phyloP scores from a whole-genome alignment of 1,140 invertebrate genomes.

The Drosophila busckii region DNA sequence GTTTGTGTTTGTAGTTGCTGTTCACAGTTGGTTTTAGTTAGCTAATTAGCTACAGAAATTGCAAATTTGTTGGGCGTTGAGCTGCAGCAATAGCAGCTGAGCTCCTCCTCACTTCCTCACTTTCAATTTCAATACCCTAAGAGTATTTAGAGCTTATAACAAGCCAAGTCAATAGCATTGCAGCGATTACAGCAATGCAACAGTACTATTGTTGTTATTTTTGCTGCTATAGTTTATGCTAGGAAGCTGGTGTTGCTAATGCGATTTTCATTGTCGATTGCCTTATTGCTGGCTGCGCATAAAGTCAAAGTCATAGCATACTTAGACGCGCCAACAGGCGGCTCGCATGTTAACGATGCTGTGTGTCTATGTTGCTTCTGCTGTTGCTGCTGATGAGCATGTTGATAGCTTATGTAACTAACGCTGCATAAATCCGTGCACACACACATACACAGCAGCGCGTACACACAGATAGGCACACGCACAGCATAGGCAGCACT shows the following conservation, averaged over 20 bases:
- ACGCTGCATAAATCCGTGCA: constrained; percentile 71
- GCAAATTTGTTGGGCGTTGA: constrained; percentile 3
- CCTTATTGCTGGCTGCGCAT: constrained; percentile 25
- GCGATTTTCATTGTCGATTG: constrained; percentile 49
- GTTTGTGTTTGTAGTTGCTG: constrained; percentile 16
- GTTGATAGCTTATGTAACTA: constrained; percentile 74
- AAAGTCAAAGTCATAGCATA: constrained; percentile 23
- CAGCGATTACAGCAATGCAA: too few species aligned
- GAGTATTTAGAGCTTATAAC: too few species aligned
- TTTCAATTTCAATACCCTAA: too few species aligned
- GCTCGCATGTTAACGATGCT: constrained; percentile 30
- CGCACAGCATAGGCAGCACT: constrained; percentile 10
- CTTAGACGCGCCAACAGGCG: constrained; percentile 32
- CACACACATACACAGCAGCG: constrained; percentile 26
- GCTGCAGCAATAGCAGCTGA: too few species aligned
- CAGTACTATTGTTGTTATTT: constrained; percentile 11
- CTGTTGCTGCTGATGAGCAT: constrained; percentile 41
- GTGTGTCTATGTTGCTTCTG: constrained; percentile 32
- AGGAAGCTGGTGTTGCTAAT: constrained; percentile 52
- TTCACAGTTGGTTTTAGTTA: constrained; percentile 47
- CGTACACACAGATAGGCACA: constrained; percentile 9
- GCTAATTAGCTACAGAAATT: constrained; percentile 28
- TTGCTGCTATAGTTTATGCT: constrained; percentile 2
- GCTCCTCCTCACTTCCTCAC: neutral
- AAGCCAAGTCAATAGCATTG: too few species aligned